Base-by-base conservation (phyloP, 2,113 vertebrate genomes). In the Chlorocebus sabaeus region DNA sequence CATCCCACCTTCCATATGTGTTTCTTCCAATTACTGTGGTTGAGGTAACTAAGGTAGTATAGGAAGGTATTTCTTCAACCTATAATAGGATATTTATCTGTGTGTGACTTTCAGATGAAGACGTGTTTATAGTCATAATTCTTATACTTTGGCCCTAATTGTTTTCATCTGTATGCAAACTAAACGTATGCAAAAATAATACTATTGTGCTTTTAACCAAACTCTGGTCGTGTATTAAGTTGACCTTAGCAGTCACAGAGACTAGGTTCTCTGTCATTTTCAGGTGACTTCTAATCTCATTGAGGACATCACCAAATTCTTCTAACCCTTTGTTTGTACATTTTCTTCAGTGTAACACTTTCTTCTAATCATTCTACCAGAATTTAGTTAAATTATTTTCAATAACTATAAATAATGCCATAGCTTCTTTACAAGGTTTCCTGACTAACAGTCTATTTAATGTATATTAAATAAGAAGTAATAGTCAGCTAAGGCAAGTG, bases 401-500 rank as follows among this genome's bases (percentile, higher is more conserved):
- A 81, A 82, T 70, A 94, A 35, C 92, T 92, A 76, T 90, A 93
- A 92, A 96, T 94, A 94, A 90, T 96, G 75, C 80, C 94, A 90
- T 73, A 97, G 86, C 87, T 84, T 95, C 94, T 92, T 97, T 96
- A 95, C 90, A 98, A 97, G 94, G 90, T 88, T 96, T 95, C 76
- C n/a, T 98, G 87, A 97, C 95, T 96, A 96, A 98, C 92, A 97
- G 97, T 96, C 95, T 95, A 96, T 98, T 97, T 96, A 95, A 98
- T 98, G 92, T 96, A 90, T 96, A 98, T 98, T 98, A 98, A 98
- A 97, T 98, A 97, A 97, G 94, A 97, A 97, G 80, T 97, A 97
- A 98, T 96, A 96, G 97, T 97, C 87, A 95, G 95, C 94, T 96
- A 95, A 96, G 94, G 96, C 96, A 96, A 96, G 95, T 95, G 96